Percentiles rank a stretch among this genome's conserved stretches.
Evolutionary conservation across 2,888 invertebrate species (phyloP).

Genomic region (Ennomos quercinarius): DNA sequence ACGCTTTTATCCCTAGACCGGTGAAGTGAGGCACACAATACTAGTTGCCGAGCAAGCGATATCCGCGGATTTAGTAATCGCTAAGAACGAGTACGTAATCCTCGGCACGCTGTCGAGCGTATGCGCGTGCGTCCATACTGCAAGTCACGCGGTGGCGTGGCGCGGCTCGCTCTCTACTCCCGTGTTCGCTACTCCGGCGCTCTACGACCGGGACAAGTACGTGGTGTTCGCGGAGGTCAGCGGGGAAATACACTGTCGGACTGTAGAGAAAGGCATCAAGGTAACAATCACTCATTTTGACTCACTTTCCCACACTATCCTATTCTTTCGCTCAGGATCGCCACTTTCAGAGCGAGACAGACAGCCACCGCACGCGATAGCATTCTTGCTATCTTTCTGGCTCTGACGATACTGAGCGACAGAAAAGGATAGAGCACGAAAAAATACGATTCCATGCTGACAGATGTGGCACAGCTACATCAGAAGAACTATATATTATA

Average conservation of each 20-base stretch:
- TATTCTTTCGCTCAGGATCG: no score
- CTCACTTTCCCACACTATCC: no score
- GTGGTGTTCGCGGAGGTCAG: slow-evolving; percentile 84
- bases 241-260: slow-evolving; percentile 84
- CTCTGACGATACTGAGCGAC: no score
- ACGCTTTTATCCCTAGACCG: slow-evolving; percentile 70
- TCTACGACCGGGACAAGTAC: slow-evolving; percentile 82
- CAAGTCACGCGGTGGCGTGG: slow-evolving; percentile 86
- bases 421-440: no score
- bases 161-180: slow-evolving; percentile 84
- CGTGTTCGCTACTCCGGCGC: slow-evolving; percentile 87
- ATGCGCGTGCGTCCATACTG: slow-evolving; percentile 81
- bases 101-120: slow-evolving; percentile 86
- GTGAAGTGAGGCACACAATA: slow-evolving; percentile 65
- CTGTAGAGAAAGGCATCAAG: slow-evolving; percentile 78
- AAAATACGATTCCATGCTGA: no score
- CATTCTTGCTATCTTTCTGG: no score
- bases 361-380: no score
- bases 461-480: no score
- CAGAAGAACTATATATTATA: no score
- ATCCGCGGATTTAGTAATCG: slow-evolving; percentile 76
- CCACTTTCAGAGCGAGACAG: no score
- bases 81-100: slow-evolving; percentile 69
- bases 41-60: slow-evolving; percentile 73
- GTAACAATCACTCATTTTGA: slow-evolving; percentile 52